Evolutionary conservation across 2,797 vertebrate genomes (phyloP), one percentile per base, ranked within the genome.

Genomic region (Ctenochaetus hawaiiensis): DNA sequence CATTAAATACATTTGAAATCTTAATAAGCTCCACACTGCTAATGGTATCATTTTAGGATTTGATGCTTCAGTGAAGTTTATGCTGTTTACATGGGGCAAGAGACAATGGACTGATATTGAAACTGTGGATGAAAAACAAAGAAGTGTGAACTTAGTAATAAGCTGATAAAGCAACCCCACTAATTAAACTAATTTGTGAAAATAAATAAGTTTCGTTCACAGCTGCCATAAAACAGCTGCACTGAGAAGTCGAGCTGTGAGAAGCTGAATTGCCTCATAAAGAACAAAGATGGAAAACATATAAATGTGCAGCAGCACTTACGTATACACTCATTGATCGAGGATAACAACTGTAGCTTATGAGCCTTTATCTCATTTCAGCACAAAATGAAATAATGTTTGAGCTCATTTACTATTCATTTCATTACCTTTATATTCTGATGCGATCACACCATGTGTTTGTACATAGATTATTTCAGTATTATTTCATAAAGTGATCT

Each of bases 151-250:
- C 41, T 23, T 59, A 67, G 70, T 41, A n/a, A 53, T 54, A 70
- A 45, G n/a, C 52, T 54, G 34, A 62, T 65, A 56, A 54, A 73
- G 67, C 60, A 56, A 18, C 34, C 4, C 1, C 60, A 26, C 30
- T 79, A 47, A 79, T 80, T 77, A 61, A 4, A 54, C 43, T 54
- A 22, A 69, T 75, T 70, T 53, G 72, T 49, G 52, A 71, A 63
- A 74, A 66, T 66, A 41, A 67, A 47, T 1, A 23, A n/a, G 47
- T 68, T 41, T 68, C 53, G 62, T 52, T 49, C 23, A 64, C 57
- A 37, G 67, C 68, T 69, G 62, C 59, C 54, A 17, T 18, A 52
- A 67, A 72, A 54, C 48, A 75, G 71, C 79, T 75, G 77, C 4
- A 67, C 52, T 51, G 73, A 62, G 77, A 75, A 75, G 45, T 57